Evolutionary conservation across 2,113 vertebrate species (phyloP), one percentile per base, ranked within the genome.

Genomic region (Pao palembangensis): DNA sequence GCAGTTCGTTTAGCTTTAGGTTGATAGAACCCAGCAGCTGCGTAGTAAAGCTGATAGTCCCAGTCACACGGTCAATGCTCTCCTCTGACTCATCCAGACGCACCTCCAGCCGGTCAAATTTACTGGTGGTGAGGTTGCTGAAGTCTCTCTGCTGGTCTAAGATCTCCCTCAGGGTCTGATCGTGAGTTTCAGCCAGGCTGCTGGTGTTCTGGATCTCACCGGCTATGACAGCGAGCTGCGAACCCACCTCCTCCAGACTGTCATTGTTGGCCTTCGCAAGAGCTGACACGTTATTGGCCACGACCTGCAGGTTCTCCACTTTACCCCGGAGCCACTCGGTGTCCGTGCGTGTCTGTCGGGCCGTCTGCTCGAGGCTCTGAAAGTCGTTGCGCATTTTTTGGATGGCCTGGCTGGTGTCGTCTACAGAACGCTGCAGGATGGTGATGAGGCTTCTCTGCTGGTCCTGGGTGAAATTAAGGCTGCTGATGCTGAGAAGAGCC

Each of bases 41-140:
- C 2, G 94, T 95, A 16, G 94, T 93, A 75, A 94, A 94, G 84
- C 96, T 98, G 82, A 98, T 92, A 49, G 97, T 97, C 71, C 93
- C 94, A 0, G 95, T 94, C 73, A 98, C 93, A 7, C 76, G 93
- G 71, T 95, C 93, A 20, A 98, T 90, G 58, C 91, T 92, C 0
- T 90, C 91, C 84, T 98, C 96, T 0, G 93, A 88, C 71, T 87
- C 78, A 49, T 96, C 94, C 75, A 98, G 90, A 11, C 89, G 92
- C 41, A 91, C 85, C 82, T 97, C 96, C 20, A 97, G 80, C 10
- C 87, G 88, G 65, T 78, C 94, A 70, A 97, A 94, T 81, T 89
- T 93, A 67, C 73, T 34, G 49, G 92, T 89, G 0, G 93, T 96
- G 83, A 91, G 84, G 53, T 96, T 96, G 80, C 92, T 88, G 3